Conservation (phyloP, 2,888 invertebrate species). For the Caenorhabditis angaria region DNA sequence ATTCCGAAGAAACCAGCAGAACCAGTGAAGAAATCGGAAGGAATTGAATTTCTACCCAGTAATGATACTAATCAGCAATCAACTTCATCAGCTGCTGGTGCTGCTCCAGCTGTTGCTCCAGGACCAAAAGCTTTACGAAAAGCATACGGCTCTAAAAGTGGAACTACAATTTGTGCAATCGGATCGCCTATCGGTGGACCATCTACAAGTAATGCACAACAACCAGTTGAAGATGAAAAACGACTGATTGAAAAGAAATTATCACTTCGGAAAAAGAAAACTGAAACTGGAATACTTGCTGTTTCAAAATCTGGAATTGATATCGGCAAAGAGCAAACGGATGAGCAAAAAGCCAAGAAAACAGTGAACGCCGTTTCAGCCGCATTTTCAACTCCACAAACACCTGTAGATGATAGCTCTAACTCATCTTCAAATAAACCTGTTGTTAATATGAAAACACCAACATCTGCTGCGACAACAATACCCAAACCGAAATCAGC, state of each 20-base stretch:
- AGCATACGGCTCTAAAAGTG: constrained; percentile 58
- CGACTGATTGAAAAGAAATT: constrained; percentile 59
- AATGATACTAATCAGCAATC: constrained; percentile 22
- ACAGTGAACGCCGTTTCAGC: constrained; percentile 70
- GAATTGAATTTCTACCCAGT: constrained; percentile 41
- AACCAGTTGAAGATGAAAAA: constrained; percentile 37
- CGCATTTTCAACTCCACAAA: constrained; percentile 59
- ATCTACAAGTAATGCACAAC: constrained; percentile 36
- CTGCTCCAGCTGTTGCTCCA: constrained; percentile 21
- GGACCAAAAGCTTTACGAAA: constrained; percentile 58
- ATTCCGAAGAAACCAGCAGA: constrained; percentile 25
- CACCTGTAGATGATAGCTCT: not conserved
- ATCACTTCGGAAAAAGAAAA: constrained; percentile 54
- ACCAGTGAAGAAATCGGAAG: constrained; percentile 45
- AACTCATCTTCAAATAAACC: not conserved
- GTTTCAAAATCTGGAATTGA: constrained; percentile 56
- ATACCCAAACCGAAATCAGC: constrained; percentile 36
- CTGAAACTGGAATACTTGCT: constrained; percentile 18
- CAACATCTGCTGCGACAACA: constrained; percentile 3
- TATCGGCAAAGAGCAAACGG: constrained; percentile 54
- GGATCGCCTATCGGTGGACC: constrained; percentile 46
- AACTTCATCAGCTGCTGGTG: constrained; percentile 23
- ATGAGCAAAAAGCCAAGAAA: constrained; percentile 68
- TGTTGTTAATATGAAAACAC: not conserved
- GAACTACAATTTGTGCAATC: constrained; percentile 59